phyloP scores from a whole-genome alignment of 1,140 invertebrate genomes.

The Trinorchestia longiramus region DNA sequence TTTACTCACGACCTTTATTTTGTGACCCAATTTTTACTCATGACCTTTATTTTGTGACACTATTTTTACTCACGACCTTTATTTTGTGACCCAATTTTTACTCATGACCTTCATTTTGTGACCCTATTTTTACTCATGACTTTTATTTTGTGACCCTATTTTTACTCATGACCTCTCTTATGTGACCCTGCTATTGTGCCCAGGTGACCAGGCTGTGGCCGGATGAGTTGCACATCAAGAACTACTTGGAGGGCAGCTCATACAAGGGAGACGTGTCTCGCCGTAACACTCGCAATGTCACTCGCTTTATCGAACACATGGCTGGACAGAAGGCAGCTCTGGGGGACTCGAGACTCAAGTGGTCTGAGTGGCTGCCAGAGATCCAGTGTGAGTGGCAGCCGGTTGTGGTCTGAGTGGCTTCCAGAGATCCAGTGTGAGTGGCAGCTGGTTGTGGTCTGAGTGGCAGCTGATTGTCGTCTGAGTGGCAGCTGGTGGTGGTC shows the following conservation, averaged over 20 bases:
- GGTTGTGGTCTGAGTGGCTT: conserved; percentile 22
- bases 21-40: too few species aligned
- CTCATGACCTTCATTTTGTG: too few species aligned
- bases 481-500: too few species aligned
- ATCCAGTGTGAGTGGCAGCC: neutral
- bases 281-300: conserved; percentile 35
- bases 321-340: conserved; percentile 6
- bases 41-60: too few species aligned
- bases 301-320: conserved; percentile 36
- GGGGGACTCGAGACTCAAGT: conserved; percentile 34
- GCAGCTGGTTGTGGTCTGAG: neutral
- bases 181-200: neutral
- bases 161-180: too few species aligned
- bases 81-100: too few species aligned
- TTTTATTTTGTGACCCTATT: too few species aligned
- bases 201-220: conserved; percentile 21
- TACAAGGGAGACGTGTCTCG: conserved; percentile 37
- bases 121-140: too few species aligned
- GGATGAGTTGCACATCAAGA: conserved; percentile 38
- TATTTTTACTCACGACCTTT: too few species aligned
- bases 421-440: conserved; percentile 7
- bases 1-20: too few species aligned
- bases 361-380: conserved; percentile 23
- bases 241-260: conserved; percentile 43
- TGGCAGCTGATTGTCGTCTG: neutral